Percentiles rank a stretch among this genome's conserved stretches.
Conservation (phyloP, 2,888 invertebrate species). For the Sphecodes monilicornis region DNA sequence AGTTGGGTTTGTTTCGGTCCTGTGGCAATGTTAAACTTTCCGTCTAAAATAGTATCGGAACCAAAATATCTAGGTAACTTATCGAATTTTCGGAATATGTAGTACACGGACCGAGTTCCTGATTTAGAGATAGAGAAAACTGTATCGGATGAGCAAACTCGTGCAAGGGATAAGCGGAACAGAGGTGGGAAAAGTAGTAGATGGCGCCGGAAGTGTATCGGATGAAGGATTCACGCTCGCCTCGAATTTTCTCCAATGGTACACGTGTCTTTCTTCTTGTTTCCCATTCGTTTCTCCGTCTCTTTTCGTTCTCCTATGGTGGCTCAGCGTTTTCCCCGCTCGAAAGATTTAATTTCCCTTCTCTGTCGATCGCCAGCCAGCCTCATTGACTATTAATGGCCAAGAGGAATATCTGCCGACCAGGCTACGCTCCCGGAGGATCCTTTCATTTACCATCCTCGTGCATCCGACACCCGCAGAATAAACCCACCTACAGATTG, state of each 20-base stretch:
- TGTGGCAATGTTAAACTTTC: not conserved
- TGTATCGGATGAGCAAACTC: not conserved
- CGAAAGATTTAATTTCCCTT: slow-evolving; percentile 58
- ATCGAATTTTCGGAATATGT: too few relatives aligned
- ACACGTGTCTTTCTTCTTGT: not conserved
- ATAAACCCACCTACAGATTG: slow-evolving; percentile 43
- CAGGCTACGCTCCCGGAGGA: slow-evolving; percentile 23
- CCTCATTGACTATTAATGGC: slow-evolving; percentile 62
- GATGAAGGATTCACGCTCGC: not conserved
- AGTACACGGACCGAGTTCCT: too few relatives aligned
- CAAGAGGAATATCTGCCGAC: slow-evolving; percentile 39
- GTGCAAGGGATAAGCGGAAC: not conserved
- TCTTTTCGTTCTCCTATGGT: not conserved
- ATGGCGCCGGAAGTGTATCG: not conserved
- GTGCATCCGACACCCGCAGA: slow-evolving; percentile 58
- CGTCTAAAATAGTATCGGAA: not conserved
- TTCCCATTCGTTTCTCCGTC: not conserved
- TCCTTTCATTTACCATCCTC: slow-evolving; percentile 46
- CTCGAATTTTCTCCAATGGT: not conserved
- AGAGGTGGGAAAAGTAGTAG: not conserved
- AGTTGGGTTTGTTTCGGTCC: too few relatives aligned
- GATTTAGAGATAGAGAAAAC: not conserved
- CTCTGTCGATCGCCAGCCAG: slow-evolving; percentile 37
- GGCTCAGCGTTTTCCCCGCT: slow-evolving; percentile 7
- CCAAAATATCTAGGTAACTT: not conserved